These are phyloP conservation scores for Xenopus petersii DNA, from an alignment of 2,797 vertebrate genomes.

Conservation along the genomic window DNA sequence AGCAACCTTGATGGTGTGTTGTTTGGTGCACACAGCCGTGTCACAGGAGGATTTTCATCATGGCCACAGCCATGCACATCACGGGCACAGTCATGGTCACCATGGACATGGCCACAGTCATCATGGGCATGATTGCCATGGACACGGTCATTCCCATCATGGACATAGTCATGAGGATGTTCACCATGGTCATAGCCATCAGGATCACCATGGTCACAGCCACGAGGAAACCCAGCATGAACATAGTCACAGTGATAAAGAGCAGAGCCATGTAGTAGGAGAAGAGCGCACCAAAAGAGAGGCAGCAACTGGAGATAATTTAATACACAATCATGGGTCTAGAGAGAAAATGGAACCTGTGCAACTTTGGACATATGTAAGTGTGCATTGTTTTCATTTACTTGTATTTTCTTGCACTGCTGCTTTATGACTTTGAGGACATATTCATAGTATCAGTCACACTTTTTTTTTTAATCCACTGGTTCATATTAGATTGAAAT, in stretches of 20 bases:
- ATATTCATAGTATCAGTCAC: too few relatives aligned
- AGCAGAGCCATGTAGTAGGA: slow-evolving; percentile 1
- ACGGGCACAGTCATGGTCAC: slow-evolving; percentile 33
- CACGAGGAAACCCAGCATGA: slow-evolving; percentile 21
- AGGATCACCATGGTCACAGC: slow-evolving; percentile 7
- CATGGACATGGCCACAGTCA: slow-evolving; percentile 51
- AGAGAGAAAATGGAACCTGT: slow-evolving; percentile 66
- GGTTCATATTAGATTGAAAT: too few relatives aligned
- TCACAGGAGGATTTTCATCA: slow-evolving; percentile 61
- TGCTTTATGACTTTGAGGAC: too few relatives aligned
- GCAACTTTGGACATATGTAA: slow-evolving; percentile 85
- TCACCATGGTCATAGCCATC: not conserved
- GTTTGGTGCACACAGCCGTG: slow-evolving; percentile 1
- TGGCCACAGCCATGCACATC: slow-evolving; percentile 39
- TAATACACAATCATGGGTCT: not conserved
- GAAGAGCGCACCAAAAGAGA: slow-evolving; percentile 24
- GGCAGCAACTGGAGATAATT: not conserved
- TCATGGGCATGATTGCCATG: slow-evolving; percentile 24
- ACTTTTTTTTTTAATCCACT: too few relatives aligned
- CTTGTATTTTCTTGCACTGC: too few relatives aligned
- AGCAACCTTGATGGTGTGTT: not conserved
- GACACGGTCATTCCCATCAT: slow-evolving; percentile 45
- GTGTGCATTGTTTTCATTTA: slow-evolving; percentile 21
- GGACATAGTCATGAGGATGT: slow-evolving; percentile 42
- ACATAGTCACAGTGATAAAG: not conserved